These are phyloP conservation scores for Tiphia femorata DNA, from an alignment of 2,888 invertebrate genomes.

Conservation along the genomic window DNA sequence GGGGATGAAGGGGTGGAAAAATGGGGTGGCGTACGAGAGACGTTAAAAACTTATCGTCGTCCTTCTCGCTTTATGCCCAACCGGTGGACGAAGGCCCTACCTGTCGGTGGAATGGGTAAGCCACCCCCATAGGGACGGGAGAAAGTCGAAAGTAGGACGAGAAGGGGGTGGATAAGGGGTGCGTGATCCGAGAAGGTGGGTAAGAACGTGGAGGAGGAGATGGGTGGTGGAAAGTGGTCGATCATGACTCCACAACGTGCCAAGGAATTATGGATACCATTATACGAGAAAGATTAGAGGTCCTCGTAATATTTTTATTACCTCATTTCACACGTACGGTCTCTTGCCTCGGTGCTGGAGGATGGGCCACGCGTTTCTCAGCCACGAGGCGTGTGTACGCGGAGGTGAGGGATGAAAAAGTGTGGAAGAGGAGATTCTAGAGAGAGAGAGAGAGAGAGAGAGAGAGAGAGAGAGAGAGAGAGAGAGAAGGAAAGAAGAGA, in stretches of 20 bases:
- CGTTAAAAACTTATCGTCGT: constrained; percentile 35
- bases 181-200: not conserved
- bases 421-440: not conserved
- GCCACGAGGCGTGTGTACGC: no score
- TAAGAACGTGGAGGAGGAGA: constrained; percentile 2
- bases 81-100: constrained; percentile 15
- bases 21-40: constrained; percentile 5
- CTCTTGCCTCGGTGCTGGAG: no score
- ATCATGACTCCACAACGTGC: constrained; percentile 55
- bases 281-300: constrained; percentile 62
- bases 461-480: not conserved
- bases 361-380: no score
- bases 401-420: no score
- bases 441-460: not conserved
- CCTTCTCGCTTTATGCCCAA: constrained; percentile 27
- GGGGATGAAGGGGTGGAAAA: not conserved
- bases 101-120: not conserved
- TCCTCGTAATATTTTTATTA: constrained; percentile 64
- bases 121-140: no score
- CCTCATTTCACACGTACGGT: constrained; percentile 42
- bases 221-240: constrained; percentile 15
- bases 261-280: constrained; percentile 62
- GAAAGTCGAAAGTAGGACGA: no score
- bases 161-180: not conserved
- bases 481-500: not conserved